These are phyloP conservation scores for Aricia artaxerxes DNA, from an alignment of 2,888 invertebrate genomes.

Conservation along the genomic window DNA sequence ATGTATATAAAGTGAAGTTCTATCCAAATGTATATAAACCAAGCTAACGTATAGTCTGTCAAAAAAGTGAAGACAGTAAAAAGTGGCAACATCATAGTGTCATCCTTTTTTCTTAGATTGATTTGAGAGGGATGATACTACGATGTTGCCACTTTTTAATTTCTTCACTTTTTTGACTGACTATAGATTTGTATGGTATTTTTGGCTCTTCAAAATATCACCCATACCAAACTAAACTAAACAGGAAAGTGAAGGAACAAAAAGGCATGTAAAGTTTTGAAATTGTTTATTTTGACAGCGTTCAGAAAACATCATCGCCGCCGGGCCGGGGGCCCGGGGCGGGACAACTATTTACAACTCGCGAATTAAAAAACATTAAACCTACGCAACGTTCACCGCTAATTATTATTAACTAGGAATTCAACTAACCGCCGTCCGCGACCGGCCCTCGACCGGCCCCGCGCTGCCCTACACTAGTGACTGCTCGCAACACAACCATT, in stretches of 20 bases:
- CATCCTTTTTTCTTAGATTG: too few species aligned
- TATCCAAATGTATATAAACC: too few species aligned
- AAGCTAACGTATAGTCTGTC: too few species aligned
- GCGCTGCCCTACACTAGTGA: background rate
- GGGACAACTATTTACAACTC: slow-evolving; percentile 38
- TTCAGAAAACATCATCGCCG: slow-evolving; percentile 31
- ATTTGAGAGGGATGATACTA: too few species aligned
- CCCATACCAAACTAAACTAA: background rate
- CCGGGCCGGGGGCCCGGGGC: background rate
- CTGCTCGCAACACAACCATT: background rate
- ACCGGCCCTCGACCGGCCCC: background rate
- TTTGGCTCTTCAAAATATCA: too few species aligned
- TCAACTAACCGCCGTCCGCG: slow-evolving; percentile 33
- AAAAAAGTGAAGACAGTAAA: too few species aligned
- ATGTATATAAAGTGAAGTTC: too few species aligned
- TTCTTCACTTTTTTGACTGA: too few species aligned
- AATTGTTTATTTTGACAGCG: slow-evolving; percentile 33
- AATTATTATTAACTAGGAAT: slow-evolving; percentile 27
- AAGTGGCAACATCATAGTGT: too few species aligned
- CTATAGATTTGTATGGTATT: too few species aligned
- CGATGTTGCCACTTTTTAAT: too few species aligned
- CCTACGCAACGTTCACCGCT: slow-evolving; percentile 36
- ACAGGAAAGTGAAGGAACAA: background rate
- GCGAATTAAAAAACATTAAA: slow-evolving; percentile 40
- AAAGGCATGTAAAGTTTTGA: slow-evolving; percentile 19